Base-by-base conservation (phyloP, 2,888 invertebrate genomes). In the Pseudoips prasinana region DNA sequence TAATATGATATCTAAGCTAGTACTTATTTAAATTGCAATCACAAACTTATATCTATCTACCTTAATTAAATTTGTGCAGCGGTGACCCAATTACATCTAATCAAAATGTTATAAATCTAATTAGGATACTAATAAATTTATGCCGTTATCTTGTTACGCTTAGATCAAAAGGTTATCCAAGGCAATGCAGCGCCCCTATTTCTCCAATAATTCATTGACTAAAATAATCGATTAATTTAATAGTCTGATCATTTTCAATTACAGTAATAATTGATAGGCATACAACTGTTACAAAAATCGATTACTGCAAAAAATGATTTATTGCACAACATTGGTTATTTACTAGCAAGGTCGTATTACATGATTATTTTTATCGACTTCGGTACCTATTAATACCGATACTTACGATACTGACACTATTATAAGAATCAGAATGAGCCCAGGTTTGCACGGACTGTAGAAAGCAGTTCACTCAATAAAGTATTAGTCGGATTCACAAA, bases 331-430 rank as follows among this genome's bases (percentile, higher is more conserved):
- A 41, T 32, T 39, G 35, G 27, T 47, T 26, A 42, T 35, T 52
- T 58, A 53, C 53, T 40, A 56, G 62, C 72, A 71, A 72, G 73
- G 73, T 65, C 68, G 29, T 39, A 64, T 77, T 76, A 74, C 67
- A 66, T 72, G 68, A 70, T 62, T 56, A 56, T 55, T 57, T 48
- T 64, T n/a, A n/a, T 60, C 61, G 40, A 58, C 47, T 58, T 51
- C 39, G 46, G 57, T 46, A 48, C n/a, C n/a, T n/a, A n/a, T n/a
- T n/a, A n/a, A n/a, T n/a, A n/a, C n/a, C n/a, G n/a, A n/a, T n/a
- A n/a, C n/a, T n/a, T n/a, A n/a, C n/a, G n/a, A n/a, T n/a, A n/a
- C n/a, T n/a, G n/a, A n/a, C n/a, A n/a, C n/a, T n/a, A n/a, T n/a
- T n/a, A n/a, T n/a, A n/a, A n/a, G n/a, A n/a, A n/a, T n/a, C n/a